These are phyloP conservation scores for Amphiduros pacificus DNA, from an alignment of 2,888 invertebrate genomes.

Conservation along the genomic window DNA sequence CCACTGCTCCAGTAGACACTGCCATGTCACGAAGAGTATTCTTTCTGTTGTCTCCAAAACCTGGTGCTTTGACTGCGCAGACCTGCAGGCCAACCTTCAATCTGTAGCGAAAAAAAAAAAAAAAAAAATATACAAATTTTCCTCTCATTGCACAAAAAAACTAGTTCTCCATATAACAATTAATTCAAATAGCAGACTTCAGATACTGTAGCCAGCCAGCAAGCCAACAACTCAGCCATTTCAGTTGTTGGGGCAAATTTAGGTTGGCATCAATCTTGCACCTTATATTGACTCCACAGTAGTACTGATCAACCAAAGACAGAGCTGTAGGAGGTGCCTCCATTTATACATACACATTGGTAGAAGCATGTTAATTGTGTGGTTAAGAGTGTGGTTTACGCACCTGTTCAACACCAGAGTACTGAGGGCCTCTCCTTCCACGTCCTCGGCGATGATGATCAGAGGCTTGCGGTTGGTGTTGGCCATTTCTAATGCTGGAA, in stretches of 20 bases:
- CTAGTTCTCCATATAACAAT: no score
- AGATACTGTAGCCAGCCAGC: no score
- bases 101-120: conserved; percentile 42
- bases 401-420: conserved; percentile 88
- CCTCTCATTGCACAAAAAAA: not conserved
- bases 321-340: not conserved
- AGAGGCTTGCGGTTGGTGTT: conserved; percentile 91
- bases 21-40: conserved; percentile 92
- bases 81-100: conserved; percentile 92
- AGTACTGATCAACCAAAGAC: not conserved
- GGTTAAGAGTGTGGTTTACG: not conserved
- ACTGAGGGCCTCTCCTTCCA: conserved; percentile 92
- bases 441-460: conserved; percentile 92
- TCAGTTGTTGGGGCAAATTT: no score
- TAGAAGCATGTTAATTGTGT: no score
- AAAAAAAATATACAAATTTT: not conserved
- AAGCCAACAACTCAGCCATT: no score
- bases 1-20: conserved; percentile 83
- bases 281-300: no score
- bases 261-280: no score
- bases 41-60: conserved; percentile 95
- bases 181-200: no score
- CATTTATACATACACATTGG: not conserved
- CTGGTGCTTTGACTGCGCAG: conserved; percentile 93
- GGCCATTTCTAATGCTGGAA: conserved; percentile 94